Conservation (phyloP, 2,797 vertebrate species). For the Ctenochaetus hawaiiensis region DNA sequence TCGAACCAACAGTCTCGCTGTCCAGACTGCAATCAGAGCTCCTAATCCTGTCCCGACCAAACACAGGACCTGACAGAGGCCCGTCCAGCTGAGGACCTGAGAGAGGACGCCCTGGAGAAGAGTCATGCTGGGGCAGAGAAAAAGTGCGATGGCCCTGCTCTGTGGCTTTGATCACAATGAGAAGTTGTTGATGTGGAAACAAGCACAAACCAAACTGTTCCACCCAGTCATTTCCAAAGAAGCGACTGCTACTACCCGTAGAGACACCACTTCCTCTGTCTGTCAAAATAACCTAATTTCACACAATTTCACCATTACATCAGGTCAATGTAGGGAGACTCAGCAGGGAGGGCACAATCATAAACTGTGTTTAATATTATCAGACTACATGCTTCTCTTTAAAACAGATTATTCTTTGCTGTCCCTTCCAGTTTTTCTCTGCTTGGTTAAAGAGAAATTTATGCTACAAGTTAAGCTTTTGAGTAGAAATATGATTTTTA, state of each 20-base stretch:
- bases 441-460: neutral
- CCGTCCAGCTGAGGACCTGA: slow-evolving; percentile 41
- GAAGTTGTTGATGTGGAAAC: slow-evolving; percentile 53
- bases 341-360: neutral
- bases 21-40: slow-evolving; percentile 31
- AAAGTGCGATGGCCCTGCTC: neutral
- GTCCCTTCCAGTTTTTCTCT: neutral
- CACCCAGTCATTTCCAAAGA: slow-evolving; percentile 27
- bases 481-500: no score
- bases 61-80: slow-evolving; percentile 34
- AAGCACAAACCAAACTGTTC: neutral
- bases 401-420: neutral
- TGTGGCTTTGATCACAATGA: neutral
- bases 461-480: neutral
- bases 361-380: neutral
- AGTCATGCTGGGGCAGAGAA: slow-evolving; percentile 37
- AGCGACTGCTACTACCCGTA: neutral
- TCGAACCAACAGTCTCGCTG: slow-evolving; percentile 52
- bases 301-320: no score
- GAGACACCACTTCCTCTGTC: slow-evolving; percentile 19
- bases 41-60: slow-evolving; percentile 20
- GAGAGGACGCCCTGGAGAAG: slow-evolving; percentile 44
- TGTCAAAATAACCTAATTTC: neutral
- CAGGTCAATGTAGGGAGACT: neutral
- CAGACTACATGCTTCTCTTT: neutral